phyloP scores from a whole-genome alignment of 2,113 vertebrate genomes.

The Actinemys pallida region DNA sequence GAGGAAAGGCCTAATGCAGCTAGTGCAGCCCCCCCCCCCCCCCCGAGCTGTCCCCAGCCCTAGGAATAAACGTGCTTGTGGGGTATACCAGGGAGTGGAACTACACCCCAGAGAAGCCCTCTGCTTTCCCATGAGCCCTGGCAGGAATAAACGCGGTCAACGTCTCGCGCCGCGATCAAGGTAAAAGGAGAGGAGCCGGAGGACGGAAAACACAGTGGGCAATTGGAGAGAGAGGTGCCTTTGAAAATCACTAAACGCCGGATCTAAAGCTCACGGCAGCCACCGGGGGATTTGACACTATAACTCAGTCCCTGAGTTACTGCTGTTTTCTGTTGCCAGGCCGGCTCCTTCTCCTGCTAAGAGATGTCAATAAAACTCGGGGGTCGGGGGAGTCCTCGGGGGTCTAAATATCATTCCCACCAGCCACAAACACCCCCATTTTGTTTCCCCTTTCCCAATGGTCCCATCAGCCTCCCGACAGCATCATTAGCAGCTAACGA shows the following conservation, averaged over 20 bases:
- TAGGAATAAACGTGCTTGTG: background rate
- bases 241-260: background rate
- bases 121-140: background rate
- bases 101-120: background rate
- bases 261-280: background rate
- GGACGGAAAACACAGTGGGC: background rate
- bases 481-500: background rate
- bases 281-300: background rate
- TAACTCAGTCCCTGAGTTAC: background rate
- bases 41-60: background rate
- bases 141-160: background rate
- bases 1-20: no score
- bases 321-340: background rate
- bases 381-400: background rate
- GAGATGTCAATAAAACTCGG: background rate
- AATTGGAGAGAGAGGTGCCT: background rate
- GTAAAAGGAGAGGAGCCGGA: background rate
- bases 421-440: background rate
- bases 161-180: background rate
- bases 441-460: background rate
- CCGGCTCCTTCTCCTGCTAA: background rate
- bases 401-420: background rate
- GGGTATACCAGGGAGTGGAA: no score
- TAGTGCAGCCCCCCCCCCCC: no score
- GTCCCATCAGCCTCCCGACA: background rate